Conservation (phyloP, 2,113 vertebrate genomes). For the Meriones unguiculatus region DNA sequence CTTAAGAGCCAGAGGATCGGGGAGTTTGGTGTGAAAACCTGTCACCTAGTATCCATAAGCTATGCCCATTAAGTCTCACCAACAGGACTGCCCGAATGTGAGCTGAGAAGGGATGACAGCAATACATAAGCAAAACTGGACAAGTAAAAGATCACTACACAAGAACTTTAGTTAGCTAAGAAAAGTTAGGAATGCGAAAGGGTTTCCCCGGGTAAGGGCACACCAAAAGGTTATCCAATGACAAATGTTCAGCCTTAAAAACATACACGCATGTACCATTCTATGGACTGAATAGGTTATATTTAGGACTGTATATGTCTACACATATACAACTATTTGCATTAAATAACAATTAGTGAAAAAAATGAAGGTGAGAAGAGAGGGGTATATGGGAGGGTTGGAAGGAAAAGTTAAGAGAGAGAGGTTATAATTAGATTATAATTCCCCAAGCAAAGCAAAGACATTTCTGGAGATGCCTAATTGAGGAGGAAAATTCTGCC, state of each 20-base stretch:
- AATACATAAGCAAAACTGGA: background rate
- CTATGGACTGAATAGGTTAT: background rate
- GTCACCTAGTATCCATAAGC: background rate
- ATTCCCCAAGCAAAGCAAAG: no score
- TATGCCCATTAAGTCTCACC: background rate
- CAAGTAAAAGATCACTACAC: background rate
- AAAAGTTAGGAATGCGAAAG: background rate
- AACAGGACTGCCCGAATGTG: background rate
- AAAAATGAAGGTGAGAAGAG: background rate
- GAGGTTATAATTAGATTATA: background rate
- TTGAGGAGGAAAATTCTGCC: background rate
- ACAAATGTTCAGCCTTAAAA: background rate
- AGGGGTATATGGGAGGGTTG: background rate
- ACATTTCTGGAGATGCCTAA: background rate
- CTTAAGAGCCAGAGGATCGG: background rate
- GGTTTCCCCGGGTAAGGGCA: background rate
- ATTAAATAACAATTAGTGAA: background rate
- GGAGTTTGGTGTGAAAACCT: background rate
- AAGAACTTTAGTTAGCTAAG: background rate
- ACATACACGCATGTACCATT: background rate
- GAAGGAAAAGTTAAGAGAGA: background rate
- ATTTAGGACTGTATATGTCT: background rate
- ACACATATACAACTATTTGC: no score
- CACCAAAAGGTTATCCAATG: background rate
- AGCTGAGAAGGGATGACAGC: background rate